These are phyloP conservation scores for Syngnathus rostellatus DNA, from an alignment of 2,797 vertebrate genomes.

Conservation along the genomic window DNA sequence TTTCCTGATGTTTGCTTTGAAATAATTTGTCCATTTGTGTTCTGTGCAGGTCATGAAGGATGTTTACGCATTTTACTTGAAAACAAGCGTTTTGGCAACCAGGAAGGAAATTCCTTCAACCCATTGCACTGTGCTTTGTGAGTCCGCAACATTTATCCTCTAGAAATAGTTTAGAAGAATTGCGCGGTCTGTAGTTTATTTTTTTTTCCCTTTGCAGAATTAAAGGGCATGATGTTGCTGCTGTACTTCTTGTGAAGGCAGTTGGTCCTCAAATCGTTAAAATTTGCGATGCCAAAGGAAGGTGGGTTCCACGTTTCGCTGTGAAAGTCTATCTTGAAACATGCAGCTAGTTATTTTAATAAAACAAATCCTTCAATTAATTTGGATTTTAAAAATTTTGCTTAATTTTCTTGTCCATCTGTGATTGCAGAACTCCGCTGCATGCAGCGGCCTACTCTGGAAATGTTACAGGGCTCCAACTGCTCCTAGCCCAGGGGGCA, in stretches of 20 bases:
- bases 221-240: constrained; percentile 84
- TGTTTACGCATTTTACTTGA: constrained; percentile 98
- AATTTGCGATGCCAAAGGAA: constrained; percentile 88
- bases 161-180: not conserved
- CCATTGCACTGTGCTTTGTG: constrained; percentile 98
- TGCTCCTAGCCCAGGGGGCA: constrained; percentile 81
- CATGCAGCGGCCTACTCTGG: constrained; percentile 92
- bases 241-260: constrained; percentile 70
- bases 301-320: constrained; percentile 58
- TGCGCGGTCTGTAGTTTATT: not conserved
- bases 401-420: constrained; percentile 20
- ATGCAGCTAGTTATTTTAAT: not conserved
- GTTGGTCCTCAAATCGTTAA: constrained; percentile 78
- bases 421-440: constrained; percentile 78
- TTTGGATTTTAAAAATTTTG: not conserved
- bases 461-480: constrained; percentile 80
- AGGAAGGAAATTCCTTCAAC: constrained; percentile 87
- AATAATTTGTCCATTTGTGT: constrained; percentile 15
- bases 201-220: constrained; percentile 66
- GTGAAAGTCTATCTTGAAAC: not conserved
- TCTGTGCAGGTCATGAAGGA: constrained; percentile 79
- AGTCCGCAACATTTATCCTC: constrained; percentile 54
- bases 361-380: too few species aligned
- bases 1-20: not conserved
- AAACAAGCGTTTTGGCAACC: constrained; percentile 80